Conservation (phyloP, 2,113 vertebrate genomes). For the Ictidomys tridecemlineatus region DNA sequence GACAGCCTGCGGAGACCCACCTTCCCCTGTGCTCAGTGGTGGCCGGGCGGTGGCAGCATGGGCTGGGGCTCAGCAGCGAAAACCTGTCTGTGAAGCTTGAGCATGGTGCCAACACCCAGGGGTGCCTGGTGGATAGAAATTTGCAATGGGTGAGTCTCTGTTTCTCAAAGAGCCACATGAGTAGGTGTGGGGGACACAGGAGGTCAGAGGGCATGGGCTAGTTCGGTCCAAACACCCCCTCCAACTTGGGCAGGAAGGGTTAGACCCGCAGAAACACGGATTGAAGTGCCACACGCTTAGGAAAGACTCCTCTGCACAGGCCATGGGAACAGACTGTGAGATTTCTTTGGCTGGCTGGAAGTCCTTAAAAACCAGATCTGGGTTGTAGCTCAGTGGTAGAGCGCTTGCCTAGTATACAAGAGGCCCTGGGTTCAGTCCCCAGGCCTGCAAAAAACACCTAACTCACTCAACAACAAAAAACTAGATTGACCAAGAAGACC, state of each 20-base stretch:
- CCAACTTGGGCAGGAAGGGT: neutral
- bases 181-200: neutral
- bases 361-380: neutral
- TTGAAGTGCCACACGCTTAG: neutral
- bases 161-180: neutral
- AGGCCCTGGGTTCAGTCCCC: neutral
- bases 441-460: neutral
- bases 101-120: neutral
- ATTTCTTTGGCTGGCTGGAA: neutral
- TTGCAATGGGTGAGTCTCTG: neutral
- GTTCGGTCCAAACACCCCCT: neutral
- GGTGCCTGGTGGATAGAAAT: neutral
- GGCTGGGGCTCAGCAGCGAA: slow-evolving; percentile 3
- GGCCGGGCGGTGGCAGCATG: slow-evolving; percentile 73
- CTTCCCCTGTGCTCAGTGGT: neutral
- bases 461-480: neutral
- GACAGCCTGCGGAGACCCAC: slow-evolving; percentile 55
- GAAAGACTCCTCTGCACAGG: neutral
- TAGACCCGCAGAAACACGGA: neutral
- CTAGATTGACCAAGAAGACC: neutral
- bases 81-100: neutral
- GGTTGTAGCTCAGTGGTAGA: neutral
- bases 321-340: neutral
- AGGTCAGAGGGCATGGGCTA: neutral
- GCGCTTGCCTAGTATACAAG: too few species aligned